Evolutionary conservation across 2,888 invertebrate species (phyloP).

Genomic region (Tipula unca): DNA sequence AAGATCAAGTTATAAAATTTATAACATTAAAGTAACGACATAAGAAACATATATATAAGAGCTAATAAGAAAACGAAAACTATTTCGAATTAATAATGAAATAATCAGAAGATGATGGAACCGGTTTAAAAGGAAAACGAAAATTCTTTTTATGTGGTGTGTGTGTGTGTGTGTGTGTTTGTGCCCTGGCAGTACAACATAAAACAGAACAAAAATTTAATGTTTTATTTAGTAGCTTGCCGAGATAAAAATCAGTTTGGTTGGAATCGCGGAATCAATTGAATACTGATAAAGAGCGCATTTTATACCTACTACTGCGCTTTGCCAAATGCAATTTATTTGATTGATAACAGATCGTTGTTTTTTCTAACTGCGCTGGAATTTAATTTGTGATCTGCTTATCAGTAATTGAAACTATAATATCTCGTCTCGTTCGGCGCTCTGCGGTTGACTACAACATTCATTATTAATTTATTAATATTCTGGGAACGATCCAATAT

Average conservation of each 20-base stretch:
- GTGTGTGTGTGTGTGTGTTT: too few relatives aligned
- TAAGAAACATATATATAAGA: not conserved
- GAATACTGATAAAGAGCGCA: not conserved
- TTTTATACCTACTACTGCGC: not conserved
- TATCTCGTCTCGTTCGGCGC: not conserved
- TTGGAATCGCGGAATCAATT: not conserved
- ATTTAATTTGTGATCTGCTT: not conserved
- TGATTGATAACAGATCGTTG: not conserved
- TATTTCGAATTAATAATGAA: not conserved
- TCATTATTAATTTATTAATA: not conserved
- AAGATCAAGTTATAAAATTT: not conserved
- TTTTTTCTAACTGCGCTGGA: not conserved
- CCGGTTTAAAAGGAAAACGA: not conserved
- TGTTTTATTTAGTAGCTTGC: not conserved
- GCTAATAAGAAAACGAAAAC: not conserved
- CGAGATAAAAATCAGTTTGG: not conserved
- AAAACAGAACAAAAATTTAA: not conserved
- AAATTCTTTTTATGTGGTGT: not conserved
- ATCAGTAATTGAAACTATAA: not conserved
- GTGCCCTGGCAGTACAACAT: not conserved
- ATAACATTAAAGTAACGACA: not conserved
- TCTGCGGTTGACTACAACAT: not conserved
- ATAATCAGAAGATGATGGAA: not conserved
- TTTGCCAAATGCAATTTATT: not conserved
- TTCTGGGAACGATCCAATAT: not conserved